Percentiles rank a stretch among this genome's conserved stretches.
phyloP scores from a whole-genome alignment of 2,888 invertebrate genomes.

The Hybos culiciformis region DNA sequence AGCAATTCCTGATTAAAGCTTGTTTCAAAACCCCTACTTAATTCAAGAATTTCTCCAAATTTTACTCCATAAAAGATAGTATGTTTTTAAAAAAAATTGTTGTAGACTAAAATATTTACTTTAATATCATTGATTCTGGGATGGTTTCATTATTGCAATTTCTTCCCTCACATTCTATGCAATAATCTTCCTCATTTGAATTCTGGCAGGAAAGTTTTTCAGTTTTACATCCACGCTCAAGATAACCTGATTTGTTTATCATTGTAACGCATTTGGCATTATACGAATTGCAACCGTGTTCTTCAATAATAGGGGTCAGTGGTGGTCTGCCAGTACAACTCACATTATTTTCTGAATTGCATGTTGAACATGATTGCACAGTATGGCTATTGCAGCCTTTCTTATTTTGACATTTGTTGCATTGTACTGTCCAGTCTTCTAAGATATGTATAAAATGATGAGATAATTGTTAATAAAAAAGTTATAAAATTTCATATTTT shows the following conservation, averaged over 20 bases:
- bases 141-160: constrained; percentile 24
- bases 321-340: constrained; percentile 27
- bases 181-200: constrained; percentile 17
- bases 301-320: constrained; percentile 20
- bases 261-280: constrained; percentile 20
- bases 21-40: too few relatives aligned
- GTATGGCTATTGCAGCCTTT: constrained; percentile 20
- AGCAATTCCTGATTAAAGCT: too few relatives aligned
- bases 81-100: too few relatives aligned
- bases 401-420: constrained; percentile 19
- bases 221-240: constrained; percentile 23
- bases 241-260: constrained; percentile 18
- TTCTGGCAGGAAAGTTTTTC: constrained; percentile 16
- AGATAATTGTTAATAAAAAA: too few relatives aligned
- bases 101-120: too few relatives aligned
- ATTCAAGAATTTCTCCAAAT: too few relatives aligned
- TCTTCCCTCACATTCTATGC: constrained; percentile 19
- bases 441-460: too few relatives aligned
- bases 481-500: too few relatives aligned
- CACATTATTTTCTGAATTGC: constrained; percentile 18
- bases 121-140: constrained; percentile 23
- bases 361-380: constrained; percentile 25
- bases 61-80: too few relatives aligned
- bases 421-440: too few relatives aligned
- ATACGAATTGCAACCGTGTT: constrained; percentile 20